Percentiles rank a stretch among this genome's conserved stretches.
Evolutionary conservation across 2,888 invertebrate genomes (phyloP).

Genomic region (Scelioninae gen. 1): DNA sequence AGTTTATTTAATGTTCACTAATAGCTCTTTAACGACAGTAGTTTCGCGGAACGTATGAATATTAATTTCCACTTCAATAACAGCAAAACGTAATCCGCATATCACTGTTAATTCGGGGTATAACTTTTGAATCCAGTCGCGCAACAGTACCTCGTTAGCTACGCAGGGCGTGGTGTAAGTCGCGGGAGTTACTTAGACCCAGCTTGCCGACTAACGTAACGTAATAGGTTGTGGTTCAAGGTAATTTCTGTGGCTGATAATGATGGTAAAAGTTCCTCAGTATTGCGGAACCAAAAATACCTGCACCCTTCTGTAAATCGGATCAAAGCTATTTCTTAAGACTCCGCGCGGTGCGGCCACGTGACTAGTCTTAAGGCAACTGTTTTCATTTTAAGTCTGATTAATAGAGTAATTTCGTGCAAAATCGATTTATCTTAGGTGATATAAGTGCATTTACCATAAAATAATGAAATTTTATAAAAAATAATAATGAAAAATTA

Average conservation of each 20-base stretch:
- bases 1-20: conserved; percentile 42
- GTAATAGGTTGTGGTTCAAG: conserved; percentile 11
- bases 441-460: too few species aligned
- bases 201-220: conserved; percentile 27
- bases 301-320: too few species aligned
- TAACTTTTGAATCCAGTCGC: conserved; percentile 39
- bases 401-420: too few species aligned
- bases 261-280: too few species aligned
- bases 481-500: too few species aligned
- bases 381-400: too few species aligned
- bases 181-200: conserved; percentile 23
- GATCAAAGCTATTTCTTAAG: too few species aligned
- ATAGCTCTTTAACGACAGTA: conserved; percentile 60
- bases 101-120: conserved; percentile 41
- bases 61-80: conserved; percentile 54
- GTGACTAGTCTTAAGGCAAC: too few species aligned
- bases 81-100: conserved; percentile 40
- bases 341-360: too few species aligned
- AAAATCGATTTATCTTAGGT: too few species aligned
- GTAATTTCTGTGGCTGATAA: conserved; percentile 23
- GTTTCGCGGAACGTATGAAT: conserved; percentile 50
- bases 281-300: too few species aligned
- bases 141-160: conserved; percentile 27
- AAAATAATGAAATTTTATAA: too few species aligned
- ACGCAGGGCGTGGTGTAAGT: conserved; percentile 43